These are phyloP conservation scores for Adineta ricciae DNA, from an alignment of 2,888 invertebrate species.

Conservation along the genomic window DNA sequence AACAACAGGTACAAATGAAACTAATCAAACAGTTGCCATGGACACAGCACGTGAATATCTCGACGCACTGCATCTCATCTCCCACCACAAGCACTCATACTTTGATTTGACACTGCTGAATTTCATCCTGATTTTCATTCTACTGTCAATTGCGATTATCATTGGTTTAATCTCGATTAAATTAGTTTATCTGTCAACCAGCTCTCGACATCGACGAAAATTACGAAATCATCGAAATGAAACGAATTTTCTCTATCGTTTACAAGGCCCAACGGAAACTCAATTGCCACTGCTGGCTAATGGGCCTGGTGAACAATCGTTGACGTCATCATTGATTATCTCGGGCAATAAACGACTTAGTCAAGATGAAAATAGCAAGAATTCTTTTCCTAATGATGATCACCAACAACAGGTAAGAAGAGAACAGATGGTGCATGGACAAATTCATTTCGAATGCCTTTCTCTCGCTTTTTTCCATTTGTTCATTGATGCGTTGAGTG, in stretches of 20 bases:
- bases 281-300: neutral
- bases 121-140: neutral
- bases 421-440: neutral
- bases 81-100: neutral
- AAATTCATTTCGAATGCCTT: neutral
- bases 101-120: slow-evolving; percentile 3
- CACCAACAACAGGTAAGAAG: neutral
- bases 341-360: neutral
- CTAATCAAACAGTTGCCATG: neutral
- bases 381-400: neutral
- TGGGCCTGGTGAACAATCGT: neutral
- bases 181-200: neutral
- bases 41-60: slow-evolving; percentile 15
- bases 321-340: neutral
- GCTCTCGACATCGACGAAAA: neutral
- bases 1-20: neutral
- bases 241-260: neutral
- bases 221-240: neutral
- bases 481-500: neutral
- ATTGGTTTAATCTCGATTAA: neutral
- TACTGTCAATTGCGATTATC: neutral
- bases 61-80: neutral
- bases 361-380: neutral
- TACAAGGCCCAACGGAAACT: neutral
- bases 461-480: neutral